Percentiles rank a stretch among this genome's conserved stretches.
These are phyloP conservation scores for Diadema setosum DNA, from an alignment of 35 echinoderm and acorn worm genomes.

Conservation along the genomic window DNA sequence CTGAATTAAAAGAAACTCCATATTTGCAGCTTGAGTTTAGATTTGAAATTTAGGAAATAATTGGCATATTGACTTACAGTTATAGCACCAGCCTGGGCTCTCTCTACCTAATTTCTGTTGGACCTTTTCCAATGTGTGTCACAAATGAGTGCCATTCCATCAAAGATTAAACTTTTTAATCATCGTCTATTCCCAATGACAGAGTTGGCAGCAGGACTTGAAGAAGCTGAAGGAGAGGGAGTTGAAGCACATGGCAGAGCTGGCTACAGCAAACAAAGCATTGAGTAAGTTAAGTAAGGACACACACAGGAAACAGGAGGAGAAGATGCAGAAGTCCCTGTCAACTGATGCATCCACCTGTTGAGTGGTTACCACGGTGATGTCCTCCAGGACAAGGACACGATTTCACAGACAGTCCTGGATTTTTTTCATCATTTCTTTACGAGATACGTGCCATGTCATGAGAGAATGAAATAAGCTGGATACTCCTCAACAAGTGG, in stretches of 20 bases:
- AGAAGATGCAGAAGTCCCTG: not conserved
- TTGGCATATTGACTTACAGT: too few relatives aligned
- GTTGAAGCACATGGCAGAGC: conserved; percentile 58
- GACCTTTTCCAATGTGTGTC: too few relatives aligned
- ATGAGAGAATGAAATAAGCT: too few relatives aligned
- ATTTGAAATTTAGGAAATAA: too few relatives aligned
- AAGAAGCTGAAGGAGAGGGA: conserved; percentile 80
- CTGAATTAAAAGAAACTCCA: too few relatives aligned
- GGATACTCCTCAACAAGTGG: too few relatives aligned
- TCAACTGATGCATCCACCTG: conserved; percentile 3
- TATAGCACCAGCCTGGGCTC: not conserved
- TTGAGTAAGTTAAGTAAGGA: conserved; percentile 8
- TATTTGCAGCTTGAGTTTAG: too few relatives aligned
- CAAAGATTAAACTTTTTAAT: too few relatives aligned
- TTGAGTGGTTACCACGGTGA: not conserved
- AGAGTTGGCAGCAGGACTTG: conserved; percentile 87
- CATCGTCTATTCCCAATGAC: not conserved
- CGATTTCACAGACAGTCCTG: not conserved
- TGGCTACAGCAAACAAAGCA: conserved; percentile 72
- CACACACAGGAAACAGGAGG: not conserved
- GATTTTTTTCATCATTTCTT: not conserved
- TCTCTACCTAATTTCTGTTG: too few relatives aligned
- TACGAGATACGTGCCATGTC: not conserved
- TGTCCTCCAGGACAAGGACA: not conserved
- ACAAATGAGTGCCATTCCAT: too few relatives aligned